Conservation (phyloP, 2,888 invertebrate genomes). For the Drosophila dives region DNA sequence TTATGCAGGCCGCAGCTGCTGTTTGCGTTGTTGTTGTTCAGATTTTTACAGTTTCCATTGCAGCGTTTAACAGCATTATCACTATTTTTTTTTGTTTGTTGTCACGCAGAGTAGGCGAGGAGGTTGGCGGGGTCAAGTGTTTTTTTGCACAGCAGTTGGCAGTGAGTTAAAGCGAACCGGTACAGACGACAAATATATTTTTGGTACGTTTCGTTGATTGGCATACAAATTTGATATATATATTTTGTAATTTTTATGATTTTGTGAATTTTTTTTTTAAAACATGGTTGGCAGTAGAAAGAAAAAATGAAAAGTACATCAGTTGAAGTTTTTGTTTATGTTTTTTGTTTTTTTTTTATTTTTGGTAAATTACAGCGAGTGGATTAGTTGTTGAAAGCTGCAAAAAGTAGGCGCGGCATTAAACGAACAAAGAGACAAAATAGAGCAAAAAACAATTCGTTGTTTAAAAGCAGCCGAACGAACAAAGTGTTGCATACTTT, state of each 20-base stretch:
- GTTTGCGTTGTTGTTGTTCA: constrained; percentile 72
- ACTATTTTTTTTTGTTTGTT: constrained; percentile 10
- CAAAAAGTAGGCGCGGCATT: constrained; percentile 5
- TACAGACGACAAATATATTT: constrained; percentile 61
- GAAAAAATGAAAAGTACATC: constrained; percentile 75
- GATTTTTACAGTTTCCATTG: constrained; percentile 75
- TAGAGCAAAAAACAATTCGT: not conserved
- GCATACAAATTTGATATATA: constrained; percentile 38
- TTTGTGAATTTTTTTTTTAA: constrained; percentile 50
- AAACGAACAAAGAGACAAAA: constrained; percentile 2
- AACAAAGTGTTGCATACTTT: constrained; percentile 37
- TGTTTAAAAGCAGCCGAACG: not conserved
- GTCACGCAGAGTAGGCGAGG: not conserved
- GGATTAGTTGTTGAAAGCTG: constrained; percentile 39
- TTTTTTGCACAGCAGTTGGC: constrained; percentile 80
- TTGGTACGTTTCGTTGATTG: constrained; percentile 53
- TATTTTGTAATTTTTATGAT: constrained; percentile 40
- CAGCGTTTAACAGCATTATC: constrained; percentile 60
- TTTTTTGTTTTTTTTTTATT: constrained; percentile 26
- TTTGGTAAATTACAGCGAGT: constrained; percentile 37
- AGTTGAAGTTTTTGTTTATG: constrained; percentile 58
- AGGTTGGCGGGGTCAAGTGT: constrained; percentile 48
- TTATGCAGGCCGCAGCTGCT: constrained; percentile 57
- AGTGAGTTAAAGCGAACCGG: constrained; percentile 82
- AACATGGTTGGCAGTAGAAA: constrained; percentile 74